Base-by-base conservation (phyloP, 2,113 vertebrate species). In the Carettochelys insculpta region DNA sequence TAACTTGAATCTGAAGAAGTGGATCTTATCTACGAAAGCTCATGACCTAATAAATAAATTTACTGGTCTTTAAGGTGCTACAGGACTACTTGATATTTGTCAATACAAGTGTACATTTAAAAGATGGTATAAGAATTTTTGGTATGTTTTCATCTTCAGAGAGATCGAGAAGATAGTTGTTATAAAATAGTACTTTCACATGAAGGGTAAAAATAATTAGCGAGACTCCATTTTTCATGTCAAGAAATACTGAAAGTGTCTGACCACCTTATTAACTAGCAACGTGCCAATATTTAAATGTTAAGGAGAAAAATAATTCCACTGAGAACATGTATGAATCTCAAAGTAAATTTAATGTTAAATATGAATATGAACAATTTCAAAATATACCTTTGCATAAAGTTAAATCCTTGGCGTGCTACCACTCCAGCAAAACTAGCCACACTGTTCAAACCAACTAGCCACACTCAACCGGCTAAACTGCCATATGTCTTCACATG, bases 21-120 rank as follows among this genome's bases (percentile, higher is more conserved):
- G n/a, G n/a, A n/a, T n/a, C n/a, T n/a, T n/a, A n/a, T n/a, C n/a
- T n/a, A n/a, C n/a, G n/a, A n/a, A n/a, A n/a, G n/a, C n/a, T n/a
- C n/a, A n/a, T n/a, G n/a, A n/a, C n/a, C n/a, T n/a, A n/a, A n/a
- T n/a, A n/a, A n/a, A n/a, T n/a, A n/a, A n/a, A n/a, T n/a, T n/a
- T n/a, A n/a, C n/a, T n/a, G n/a, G n/a, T n/a, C n/a, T n/a, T n/a
- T n/a, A n/a, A n/a, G n/a, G n/a, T n/a, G n/a, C n/a, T n/a, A n/a
- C n/a, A n/a, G n/a, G n/a, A n/a, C n/a, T n/a, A n/a, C n/a, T n/a
- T n/a, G n/a, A n/a, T n/a, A n/a, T n/a, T n/a, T n/a, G n/a, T 95
- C 93, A 95, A 56, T 86, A 96, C 93, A 96, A 95, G 95, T 96
- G 95, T 94, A 78, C 50, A 96, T 96, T 96, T 95, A 95, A 97